Base-by-base conservation (phyloP, 2,888 invertebrate species). In the Watsonalla cultraria region DNA sequence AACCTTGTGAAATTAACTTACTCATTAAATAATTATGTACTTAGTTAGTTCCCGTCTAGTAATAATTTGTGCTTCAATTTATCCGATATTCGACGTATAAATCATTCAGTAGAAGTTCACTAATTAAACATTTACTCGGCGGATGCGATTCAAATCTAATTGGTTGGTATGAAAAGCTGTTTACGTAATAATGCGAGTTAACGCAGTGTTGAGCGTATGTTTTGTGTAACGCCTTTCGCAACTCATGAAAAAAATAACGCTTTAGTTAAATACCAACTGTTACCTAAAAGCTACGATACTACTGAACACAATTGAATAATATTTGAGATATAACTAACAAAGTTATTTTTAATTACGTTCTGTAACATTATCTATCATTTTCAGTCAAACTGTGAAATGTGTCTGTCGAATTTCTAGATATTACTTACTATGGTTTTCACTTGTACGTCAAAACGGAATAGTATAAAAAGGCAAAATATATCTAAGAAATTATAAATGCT, bases 81-180 rank as follows among this genome's bases (percentile, higher is more conserved):
- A 45, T 39, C 45, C 33, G 33, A 47, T 46, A 50, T 49, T n/a
- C 45, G 45, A 46, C 46, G 52, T 15, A 53, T 55, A 37, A 55
- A 55, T 55, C 45, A 52, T 46, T 47, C 59, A 63, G 51, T 57
- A 58, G 56, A 58, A 62, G 54, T 64, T 56, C 54, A 57, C 63
- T 66, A 71, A 74, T 72, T 65, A 71, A 61, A 54, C 57, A 52
- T 24, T 24, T 2, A 24, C 52, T 64, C 48, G 61, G 61, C 70
- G 78, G 74, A 77, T 69, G 65, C 60, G 62, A 67, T 69, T 67
- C 47, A 37, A 62, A 66, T 65, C 39, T 68, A 71, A 76, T 72
- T 70, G 59, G 59, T 51, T 51, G 51, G 24, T 54, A 54, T 55
- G 54, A 50, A 56, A 52, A 57, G 54, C 42, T 50, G 39, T 35